Evolutionary conservation across 1,140 invertebrate genomes (phyloP).

Genomic region (Pygmarrhopalites habei): DNA sequence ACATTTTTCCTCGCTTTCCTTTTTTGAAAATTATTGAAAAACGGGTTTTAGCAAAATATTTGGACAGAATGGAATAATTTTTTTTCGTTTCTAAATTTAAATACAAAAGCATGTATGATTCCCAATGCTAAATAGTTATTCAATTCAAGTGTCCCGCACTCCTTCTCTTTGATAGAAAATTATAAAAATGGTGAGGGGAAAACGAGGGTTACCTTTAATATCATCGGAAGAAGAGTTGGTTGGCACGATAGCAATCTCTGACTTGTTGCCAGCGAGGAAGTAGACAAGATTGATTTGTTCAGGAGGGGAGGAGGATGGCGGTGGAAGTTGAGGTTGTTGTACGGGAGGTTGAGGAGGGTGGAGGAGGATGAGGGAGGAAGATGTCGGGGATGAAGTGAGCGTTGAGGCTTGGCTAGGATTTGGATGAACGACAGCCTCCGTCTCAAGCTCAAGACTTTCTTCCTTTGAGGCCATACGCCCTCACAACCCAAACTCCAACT

Average conservation of each 20-base stretch:
- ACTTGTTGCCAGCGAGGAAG: slow-evolving; percentile 31
- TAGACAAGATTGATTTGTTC: slow-evolving; percentile 24
- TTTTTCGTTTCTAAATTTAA: too few species aligned
- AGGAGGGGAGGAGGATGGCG: not conserved
- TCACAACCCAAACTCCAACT: not conserved
- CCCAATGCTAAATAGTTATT: too few species aligned
- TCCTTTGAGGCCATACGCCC: slow-evolving; percentile 25
- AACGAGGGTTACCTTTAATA: slow-evolving; percentile 40
- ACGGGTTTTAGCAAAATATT: too few species aligned
- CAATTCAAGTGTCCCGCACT: too few species aligned
- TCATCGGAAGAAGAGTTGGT: slow-evolving; percentile 35
- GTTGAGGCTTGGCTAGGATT: not conserved
- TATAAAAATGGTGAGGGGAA: too few species aligned
- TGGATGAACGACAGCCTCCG: not conserved
- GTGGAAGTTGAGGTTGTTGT: not conserved
- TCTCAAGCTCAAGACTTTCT: not conserved
- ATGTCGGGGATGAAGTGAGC: not conserved
- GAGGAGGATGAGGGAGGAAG: not conserved
- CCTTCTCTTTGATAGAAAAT: too few species aligned
- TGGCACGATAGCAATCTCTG: slow-evolving; percentile 34
- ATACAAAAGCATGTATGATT: too few species aligned
- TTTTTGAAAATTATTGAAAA: too few species aligned
- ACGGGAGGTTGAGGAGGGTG: not conserved
- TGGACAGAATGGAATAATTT: too few species aligned
- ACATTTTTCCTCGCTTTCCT: too few species aligned